phyloP scores from a whole-genome alignment of 2,888 invertebrate species.

The Yponomeuta malinellus region DNA sequence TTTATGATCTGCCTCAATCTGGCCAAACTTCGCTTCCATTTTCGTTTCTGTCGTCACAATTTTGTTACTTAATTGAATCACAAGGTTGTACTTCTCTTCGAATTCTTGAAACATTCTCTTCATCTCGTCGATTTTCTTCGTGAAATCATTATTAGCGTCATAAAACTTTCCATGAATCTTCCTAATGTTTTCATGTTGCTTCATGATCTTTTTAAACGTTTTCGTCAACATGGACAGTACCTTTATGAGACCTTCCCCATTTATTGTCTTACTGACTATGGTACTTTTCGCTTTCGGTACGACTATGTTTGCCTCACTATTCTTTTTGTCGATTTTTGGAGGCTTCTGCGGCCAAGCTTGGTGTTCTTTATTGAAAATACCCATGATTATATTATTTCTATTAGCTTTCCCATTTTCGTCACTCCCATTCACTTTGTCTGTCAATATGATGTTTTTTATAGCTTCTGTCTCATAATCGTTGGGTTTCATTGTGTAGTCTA shows the following conservation, averaged over 20 bases:
- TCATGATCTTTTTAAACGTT: slow-evolving; percentile 61
- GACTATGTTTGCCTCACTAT: slow-evolving; percentile 33
- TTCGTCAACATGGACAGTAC: slow-evolving; percentile 57
- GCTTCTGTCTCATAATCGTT: slow-evolving; percentile 33
- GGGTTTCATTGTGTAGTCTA: background rate
- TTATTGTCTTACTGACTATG: slow-evolving; percentile 32
- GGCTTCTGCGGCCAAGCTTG: background rate
- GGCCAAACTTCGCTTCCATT: slow-evolving; percentile 37
- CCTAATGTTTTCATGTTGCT: slow-evolving; percentile 56
- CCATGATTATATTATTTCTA: slow-evolving; percentile 4
- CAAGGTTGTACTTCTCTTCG: slow-evolving; percentile 43
- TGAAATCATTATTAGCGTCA: slow-evolving; percentile 41
- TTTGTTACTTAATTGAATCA: slow-evolving; percentile 42
- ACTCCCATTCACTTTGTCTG: background rate
- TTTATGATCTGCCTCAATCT: slow-evolving; percentile 40
- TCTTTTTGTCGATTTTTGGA: background rate
- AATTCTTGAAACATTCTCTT: slow-evolving; percentile 48
- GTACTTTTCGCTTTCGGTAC: slow-evolving; percentile 31
- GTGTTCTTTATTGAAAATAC: slow-evolving; percentile 30
- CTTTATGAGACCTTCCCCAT: slow-evolving; percentile 56
- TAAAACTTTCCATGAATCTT: slow-evolving; percentile 42
- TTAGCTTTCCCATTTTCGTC: background rate
- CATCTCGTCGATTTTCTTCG: slow-evolving; percentile 34
- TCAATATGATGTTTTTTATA: slow-evolving; percentile 29
- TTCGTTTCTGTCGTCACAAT: slow-evolving; percentile 39